Evolutionary conservation across 2,888 invertebrate genomes (phyloP).

Genomic region (Aspidapion aeneum): DNA sequence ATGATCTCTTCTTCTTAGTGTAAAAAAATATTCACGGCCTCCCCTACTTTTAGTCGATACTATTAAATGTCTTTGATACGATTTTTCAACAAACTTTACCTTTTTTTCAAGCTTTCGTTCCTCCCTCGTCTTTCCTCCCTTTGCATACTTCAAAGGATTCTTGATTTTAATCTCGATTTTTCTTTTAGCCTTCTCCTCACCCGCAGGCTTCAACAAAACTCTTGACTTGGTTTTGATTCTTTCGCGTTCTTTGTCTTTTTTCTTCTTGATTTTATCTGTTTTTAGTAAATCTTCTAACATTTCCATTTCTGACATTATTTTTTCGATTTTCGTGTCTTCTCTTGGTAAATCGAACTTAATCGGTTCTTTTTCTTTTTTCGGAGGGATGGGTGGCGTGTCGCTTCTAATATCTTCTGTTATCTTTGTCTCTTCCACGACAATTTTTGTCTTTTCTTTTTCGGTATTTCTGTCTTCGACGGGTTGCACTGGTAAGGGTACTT

Average conservation of each 20-base stretch:
- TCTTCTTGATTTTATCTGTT: not conserved
- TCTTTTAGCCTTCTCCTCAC: conserved; percentile 30
- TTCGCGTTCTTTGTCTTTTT: conserved; percentile 12
- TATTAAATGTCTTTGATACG: no score
- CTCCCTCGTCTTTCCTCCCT: conserved; percentile 21
- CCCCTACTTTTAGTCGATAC: no score
- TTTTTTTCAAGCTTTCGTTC: conserved; percentile 14
- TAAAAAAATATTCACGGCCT: no score
- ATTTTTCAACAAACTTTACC: conserved; percentile 3
- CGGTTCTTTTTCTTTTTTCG: not conserved
- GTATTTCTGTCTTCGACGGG: conserved; percentile 2
- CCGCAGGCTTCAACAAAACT: conserved; percentile 22
- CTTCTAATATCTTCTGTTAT: not conserved
- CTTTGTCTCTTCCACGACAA: not conserved
- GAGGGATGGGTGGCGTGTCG: not conserved
- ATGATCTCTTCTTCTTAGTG: no score
- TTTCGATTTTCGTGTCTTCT: conserved; percentile 13
- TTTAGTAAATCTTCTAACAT: not conserved
- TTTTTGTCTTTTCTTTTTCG: not conserved
- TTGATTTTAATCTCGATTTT: conserved; percentile 46
- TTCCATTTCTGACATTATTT: conserved; percentile 10
- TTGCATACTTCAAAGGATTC: conserved; percentile 43
- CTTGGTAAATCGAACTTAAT: not conserved
- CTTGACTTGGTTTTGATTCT: conserved; percentile 15
- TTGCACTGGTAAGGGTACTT: conserved; percentile 18